A percentile compares a stretch with the other conserved stretches of the same genome.
Conservation (phyloP, 1,140 invertebrate species). For the Calycopis cecrops region DNA sequence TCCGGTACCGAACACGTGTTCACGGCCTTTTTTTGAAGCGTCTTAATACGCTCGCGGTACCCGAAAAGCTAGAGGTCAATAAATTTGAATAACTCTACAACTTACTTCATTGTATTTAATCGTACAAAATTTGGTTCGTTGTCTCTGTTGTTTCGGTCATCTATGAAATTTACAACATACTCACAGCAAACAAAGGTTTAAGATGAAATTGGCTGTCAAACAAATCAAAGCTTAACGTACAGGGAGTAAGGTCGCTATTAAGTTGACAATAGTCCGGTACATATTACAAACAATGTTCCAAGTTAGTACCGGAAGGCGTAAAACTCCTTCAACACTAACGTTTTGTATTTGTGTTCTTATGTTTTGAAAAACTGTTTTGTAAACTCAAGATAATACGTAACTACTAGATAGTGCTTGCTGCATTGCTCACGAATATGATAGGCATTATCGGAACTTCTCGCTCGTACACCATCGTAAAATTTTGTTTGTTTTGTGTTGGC, state of each 20-base stretch:
- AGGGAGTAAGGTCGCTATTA: not conserved
- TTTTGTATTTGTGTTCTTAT: slow-evolving; percentile 32
- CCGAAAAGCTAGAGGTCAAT: too few species aligned
- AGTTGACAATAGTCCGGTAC: not conserved
- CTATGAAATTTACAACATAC: slow-evolving; percentile 4
- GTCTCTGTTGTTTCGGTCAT: not conserved
- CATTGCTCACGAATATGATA: too few species aligned
- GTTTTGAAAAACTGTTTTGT: slow-evolving; percentile 22
- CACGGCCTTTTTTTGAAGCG: too few species aligned
- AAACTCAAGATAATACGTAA: slow-evolving; percentile 17
- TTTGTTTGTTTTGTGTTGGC: too few species aligned
- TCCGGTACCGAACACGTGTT: too few species aligned
- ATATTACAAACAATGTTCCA: not conserved
- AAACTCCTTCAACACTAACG: slow-evolving; percentile 26
- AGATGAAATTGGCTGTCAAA: not conserved
- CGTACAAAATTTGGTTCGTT: too few species aligned
- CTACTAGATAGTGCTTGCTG: too few species aligned
- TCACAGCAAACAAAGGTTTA: not conserved
- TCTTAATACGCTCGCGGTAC: too few species aligned
- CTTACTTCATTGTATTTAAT: too few species aligned
- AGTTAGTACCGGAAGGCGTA: slow-evolving; percentile 27
- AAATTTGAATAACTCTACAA: too few species aligned
- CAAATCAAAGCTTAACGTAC: not conserved
- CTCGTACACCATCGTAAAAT: not conserved
- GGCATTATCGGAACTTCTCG: not conserved